Evolutionary conservation across 2,888 invertebrate genomes (phyloP), one percentile per base, ranked within the genome.

Genomic region (Drosophila histrio): DNA sequence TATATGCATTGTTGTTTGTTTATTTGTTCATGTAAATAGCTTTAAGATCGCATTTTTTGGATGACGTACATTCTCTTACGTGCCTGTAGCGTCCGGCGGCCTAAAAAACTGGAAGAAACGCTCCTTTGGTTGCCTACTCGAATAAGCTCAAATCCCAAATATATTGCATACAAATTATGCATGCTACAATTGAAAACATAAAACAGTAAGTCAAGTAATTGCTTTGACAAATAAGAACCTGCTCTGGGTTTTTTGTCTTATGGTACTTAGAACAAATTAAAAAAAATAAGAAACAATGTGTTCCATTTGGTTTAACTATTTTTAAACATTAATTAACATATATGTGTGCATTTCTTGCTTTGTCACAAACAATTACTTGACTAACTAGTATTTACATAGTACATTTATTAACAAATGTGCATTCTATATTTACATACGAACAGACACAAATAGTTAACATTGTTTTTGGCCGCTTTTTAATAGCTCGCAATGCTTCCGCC

Each of bases 91-190:
- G 38, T 52, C 49, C 34, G 28, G 34, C 52, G 17, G 28, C 46
- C 19, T 13, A 24, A 22, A 43, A 26, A 24, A 30, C 28, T n/a
- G n/a, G n/a, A n/a, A 30, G 3, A 5, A 17, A n/a, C 17, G 44
- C 56, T 28, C 17, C 38, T 28, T 77, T 60, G 69, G 71, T 79
- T 80, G 80, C 67, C 78, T 71, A 56, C 26, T 75, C 82, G 85
- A 82, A 82, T 82, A 79, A 74, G 82, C 82, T 77, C 74, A 58
- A 57, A 36, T 36, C 21, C 24, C 19, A 13, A 43, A 78, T 54
- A 44, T 34, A 44, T 58, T 21, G 46, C 52, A 41, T 30, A 9
- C 2, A 21, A n/a, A n/a, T n/a, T 21, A 1, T 26, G 21, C 39
- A 26, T 13, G 13, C 13, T 7, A 6, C 32, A 13, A 28, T 11